Percentiles rank a stretch among this genome's conserved stretches.
phyloP scores from a whole-genome alignment of 2,888 invertebrate genomes.

The Tridacna gigas region DNA sequence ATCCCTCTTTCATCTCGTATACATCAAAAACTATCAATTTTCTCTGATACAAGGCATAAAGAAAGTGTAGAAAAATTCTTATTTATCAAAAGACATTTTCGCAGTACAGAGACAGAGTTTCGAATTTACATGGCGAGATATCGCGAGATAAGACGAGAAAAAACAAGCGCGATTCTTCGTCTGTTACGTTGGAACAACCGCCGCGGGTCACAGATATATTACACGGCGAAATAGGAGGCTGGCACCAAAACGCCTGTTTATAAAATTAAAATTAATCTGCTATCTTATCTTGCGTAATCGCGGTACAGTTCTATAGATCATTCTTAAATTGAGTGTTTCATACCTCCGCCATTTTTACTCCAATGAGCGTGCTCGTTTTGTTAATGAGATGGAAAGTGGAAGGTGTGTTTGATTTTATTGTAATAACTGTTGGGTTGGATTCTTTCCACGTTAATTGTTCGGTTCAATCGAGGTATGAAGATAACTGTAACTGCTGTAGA shows the following conservation, averaged over 20 bases:
- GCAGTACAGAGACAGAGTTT: constrained; percentile 31
- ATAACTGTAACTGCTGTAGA: background rate
- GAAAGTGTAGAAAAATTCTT: constrained; percentile 19
- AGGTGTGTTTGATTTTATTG: constrained; percentile 19
- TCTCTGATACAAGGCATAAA: constrained; percentile 16
- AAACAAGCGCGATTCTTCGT: constrained; percentile 26
- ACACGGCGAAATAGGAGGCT: constrained; percentile 26
- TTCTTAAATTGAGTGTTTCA: constrained; percentile 44
- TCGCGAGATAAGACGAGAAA: constrained; percentile 20
- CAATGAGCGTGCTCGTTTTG: constrained; percentile 23
- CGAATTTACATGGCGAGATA: constrained; percentile 23
- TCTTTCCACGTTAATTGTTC: constrained; percentile 18
- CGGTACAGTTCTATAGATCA: constrained; percentile 51
- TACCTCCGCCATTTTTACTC: constrained; percentile 20
- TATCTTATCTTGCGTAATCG: constrained; percentile 40
- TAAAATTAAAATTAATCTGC: constrained; percentile 39
- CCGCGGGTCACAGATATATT: constrained; percentile 25
- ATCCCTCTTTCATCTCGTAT: constrained; percentile 18
- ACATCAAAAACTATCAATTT: constrained; percentile 30
- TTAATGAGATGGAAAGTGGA: constrained; percentile 30
- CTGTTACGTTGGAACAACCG: constrained; percentile 29
- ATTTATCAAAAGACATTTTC: constrained; percentile 30
- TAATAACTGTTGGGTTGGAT: constrained; percentile 17
- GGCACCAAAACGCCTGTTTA: constrained; percentile 38
- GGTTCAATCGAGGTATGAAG: constrained; percentile 20